Conservation (phyloP, 2,113 vertebrate genomes). For the Poeciliopsis occidentalis region DNA sequence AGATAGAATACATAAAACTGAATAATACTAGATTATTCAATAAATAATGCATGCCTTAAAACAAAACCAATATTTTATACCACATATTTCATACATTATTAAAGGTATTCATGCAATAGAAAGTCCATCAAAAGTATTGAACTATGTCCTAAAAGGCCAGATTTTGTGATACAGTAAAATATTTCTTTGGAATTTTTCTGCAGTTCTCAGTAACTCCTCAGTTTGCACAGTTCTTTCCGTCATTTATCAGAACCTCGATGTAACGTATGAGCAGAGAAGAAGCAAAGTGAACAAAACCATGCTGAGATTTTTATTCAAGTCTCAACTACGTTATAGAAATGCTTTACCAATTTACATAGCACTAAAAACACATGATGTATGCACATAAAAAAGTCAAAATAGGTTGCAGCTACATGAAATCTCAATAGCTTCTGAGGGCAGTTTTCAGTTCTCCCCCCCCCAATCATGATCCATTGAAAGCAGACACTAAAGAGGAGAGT, state of each 20-base stretch:
- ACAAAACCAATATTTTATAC: no score
- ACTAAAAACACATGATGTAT: conserved; percentile 80
- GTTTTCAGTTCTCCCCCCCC: conserved; percentile 47
- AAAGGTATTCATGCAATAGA: no score
- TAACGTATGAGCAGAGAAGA: conserved; percentile 1
- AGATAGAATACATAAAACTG: no score
- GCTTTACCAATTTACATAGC: conserved; percentile 78
- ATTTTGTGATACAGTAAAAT: no score
- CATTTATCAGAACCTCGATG: background rate
- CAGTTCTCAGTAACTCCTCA: background rate
- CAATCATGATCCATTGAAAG: conserved; percentile 55
- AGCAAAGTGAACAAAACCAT: conserved; percentile 60
- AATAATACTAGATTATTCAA: no score
- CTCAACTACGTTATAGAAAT: conserved; percentile 79
- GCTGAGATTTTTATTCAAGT: conserved; percentile 80
- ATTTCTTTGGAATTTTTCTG: no score
- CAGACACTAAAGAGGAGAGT: conserved; percentile 59
- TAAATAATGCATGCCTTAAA: no score
- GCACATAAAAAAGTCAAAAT: conserved; percentile 61
- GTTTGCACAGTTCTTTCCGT: background rate
- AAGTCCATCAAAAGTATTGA: no score
- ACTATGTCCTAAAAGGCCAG: no score
- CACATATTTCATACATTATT: no score
- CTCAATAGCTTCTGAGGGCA: conserved; percentile 49
- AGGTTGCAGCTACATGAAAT: conserved; percentile 66